Evolutionary conservation across 2,888 invertebrate genomes (phyloP).

Genomic region (Dicyrtoma fusca): DNA sequence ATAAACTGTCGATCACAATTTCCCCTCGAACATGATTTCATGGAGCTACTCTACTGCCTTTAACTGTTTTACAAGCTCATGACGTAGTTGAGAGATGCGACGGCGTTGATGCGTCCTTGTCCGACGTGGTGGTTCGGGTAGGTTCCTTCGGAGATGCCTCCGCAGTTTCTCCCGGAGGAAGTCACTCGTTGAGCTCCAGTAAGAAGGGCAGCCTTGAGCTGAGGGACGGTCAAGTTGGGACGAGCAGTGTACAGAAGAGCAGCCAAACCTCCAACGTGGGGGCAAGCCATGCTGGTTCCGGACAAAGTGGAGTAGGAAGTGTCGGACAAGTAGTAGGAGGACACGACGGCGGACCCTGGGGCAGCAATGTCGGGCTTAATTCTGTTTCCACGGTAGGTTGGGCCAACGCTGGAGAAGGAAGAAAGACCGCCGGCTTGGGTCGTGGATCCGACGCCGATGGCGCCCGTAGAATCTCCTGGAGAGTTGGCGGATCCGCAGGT

Average conservation of each 20-base stretch:
- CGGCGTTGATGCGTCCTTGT: conserved; percentile 14
- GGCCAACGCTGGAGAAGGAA: conserved; percentile 30
- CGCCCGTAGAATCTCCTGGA: conserved; percentile 21
- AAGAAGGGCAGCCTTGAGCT: not conserved
- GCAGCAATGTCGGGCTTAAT: conserved; percentile 36
- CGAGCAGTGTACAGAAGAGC: not conserved
- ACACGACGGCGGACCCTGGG: conserved; percentile 30
- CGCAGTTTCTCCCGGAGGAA: conserved; percentile 18
- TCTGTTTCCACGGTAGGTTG: conserved; percentile 4
- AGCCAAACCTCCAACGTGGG: conserved; percentile 21
- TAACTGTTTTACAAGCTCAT: too few relatives aligned
- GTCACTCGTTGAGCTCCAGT: conserved; percentile 8
- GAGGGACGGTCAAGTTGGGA: conserved; percentile 6
- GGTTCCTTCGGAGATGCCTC: not conserved
- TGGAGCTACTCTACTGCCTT: too few relatives aligned
- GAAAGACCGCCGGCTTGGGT: not conserved
- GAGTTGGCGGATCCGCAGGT: conserved; percentile 26
- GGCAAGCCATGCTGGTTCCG: conserved; percentile 32
- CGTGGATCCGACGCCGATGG: conserved; percentile 34
- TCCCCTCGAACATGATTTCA: too few relatives aligned
- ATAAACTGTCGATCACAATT: too few relatives aligned
- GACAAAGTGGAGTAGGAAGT: conserved; percentile 32
- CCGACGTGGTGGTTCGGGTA: conserved; percentile 21
- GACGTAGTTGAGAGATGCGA: not conserved
- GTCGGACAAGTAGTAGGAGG: conserved; percentile 26